Evolutionary conservation across 2,113 vertebrate species (phyloP), one percentile per base, ranked within the genome.

Genomic region (Perognathus longimembris): DNA sequence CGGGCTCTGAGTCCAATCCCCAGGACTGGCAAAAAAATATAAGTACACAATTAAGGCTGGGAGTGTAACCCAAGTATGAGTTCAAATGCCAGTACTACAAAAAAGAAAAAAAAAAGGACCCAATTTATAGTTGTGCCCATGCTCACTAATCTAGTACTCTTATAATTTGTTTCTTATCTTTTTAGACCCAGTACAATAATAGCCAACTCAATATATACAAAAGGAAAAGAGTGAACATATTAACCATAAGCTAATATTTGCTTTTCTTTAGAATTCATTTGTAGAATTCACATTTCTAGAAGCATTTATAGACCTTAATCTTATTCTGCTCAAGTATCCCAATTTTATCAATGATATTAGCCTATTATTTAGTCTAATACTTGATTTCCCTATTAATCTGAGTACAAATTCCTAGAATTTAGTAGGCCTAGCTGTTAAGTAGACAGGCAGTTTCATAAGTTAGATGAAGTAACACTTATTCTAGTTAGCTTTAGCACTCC

Each of bases 271-370:
- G 24, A 3, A 63, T 85, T 85, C 32, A 30, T 89, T 30, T 81
- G 28, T 77, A 70, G 77, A 89, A 18, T 85, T 95, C 20, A 84
- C 36, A 91, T 95, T 86, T 61, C 42, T 94, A 50, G 38, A 89
- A 38, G 10, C 34, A 69, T 80, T 93, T 89, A 54, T 28, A 75
- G 66, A 80, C 36, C 57, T 83, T 83, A 63, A 74, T 69, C 50
- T 73, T 57, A 42, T 83, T 91, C 32, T 92, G 34, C 59, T 85
- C 69, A 84, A 0, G 71, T 38, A 40, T 77, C 18, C 21, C 61
- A 61, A 9, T 89, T 87, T 87, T 93, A 34, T 15, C 79, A 85
- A 45, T 92, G 30, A 70, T 77, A 75, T 17, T 42, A 30, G 84
- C 12, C 10, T 45, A 57, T 12, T 54, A 54, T 54, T 54, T 54